Evolutionary conservation across 1,140 invertebrate genomes (phyloP).

Genomic region (Bicyclus anynana): DNA sequence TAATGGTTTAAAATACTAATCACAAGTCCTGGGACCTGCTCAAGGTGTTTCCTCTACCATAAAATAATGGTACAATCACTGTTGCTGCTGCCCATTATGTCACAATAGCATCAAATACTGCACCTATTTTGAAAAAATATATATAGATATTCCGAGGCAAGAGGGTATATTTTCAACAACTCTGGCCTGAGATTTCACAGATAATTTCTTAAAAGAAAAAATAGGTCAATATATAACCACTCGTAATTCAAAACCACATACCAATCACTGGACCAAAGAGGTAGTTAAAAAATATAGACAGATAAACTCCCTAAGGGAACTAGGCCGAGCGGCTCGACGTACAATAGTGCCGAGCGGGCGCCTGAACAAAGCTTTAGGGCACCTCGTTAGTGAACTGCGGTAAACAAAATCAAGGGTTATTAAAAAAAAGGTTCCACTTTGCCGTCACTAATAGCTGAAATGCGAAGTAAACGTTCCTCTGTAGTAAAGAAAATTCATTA

Average conservation of each 20-base stretch:
- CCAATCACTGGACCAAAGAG: not conserved
- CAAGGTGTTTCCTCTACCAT: no score
- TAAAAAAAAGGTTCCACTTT: constrained; percentile 2
- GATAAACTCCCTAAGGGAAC: not conserved
- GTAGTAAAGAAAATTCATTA: constrained; percentile 9
- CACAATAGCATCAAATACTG: no score
- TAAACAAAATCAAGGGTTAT: constrained; percentile 12
- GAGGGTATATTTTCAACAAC: no score
- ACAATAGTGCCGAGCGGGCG: not conserved
- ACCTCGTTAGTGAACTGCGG: constrained; percentile 12
- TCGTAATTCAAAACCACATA: not conserved
- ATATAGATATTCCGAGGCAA: no score
- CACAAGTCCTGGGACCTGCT: no score
- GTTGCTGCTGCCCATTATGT: no score
- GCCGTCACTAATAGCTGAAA: constrained; percentile 1
- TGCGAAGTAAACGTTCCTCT: not conserved
- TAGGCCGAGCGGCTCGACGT: not conserved
- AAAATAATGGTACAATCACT: no score
- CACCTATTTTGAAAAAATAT: no score
- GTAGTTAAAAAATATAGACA: not conserved
- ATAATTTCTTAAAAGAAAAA: no score
- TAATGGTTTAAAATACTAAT: no score
- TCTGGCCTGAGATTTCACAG: no score
- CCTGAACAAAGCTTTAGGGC: constrained; percentile 5
- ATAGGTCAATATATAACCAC: no score